Evolutionary conservation across 2,113 vertebrate species (phyloP), one percentile per base, ranked within the genome.

Genomic region (Vimba vimba): DNA sequence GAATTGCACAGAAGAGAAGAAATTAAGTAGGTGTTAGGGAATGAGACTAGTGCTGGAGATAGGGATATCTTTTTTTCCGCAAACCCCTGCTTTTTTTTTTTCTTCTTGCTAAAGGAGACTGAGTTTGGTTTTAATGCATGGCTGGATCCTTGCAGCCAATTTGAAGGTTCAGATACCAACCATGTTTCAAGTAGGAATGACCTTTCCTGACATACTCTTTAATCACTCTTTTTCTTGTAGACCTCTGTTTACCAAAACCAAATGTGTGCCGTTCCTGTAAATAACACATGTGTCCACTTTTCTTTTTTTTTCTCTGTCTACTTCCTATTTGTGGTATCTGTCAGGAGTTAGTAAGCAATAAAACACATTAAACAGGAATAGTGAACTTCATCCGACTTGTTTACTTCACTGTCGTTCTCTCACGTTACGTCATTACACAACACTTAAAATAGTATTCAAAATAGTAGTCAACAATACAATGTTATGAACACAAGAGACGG

Each of bases 161-260:
- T 74, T 62, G 62, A 74, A 83, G 57, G 66, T 82, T 75, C 81
- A 74, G 17, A 66, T 79, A 39, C 47, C 64, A 30, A 66, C 8
- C 33, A 23, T 55, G 8, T 57, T 57, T 57, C 55, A 21, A 23
- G 19, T 57, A 57, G 23, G 6, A 80, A 73, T 73, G 55, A 43
- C 71, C 85, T 87, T 85, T 87, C 17, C 50, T 57, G 50, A 79
- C 11, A 30, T 0, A 36, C 33, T 66, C 57, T 25, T 85, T 71
- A 10, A 71, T 77, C 71, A 73, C 52, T 73, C 30, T 55, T 57
- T 60, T 15, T 17, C 50, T 78, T 82, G 73, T 78, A 43, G 7
- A 47, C 12, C 23, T 4, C 30, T 45, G 25, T 66, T 81, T 74
- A 78, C 12, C 3, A 43, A 21, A 47, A 17, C 45, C 69, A 82